Evolutionary conservation across 2,888 invertebrate genomes (phyloP).

Genomic region (Drosophila austrosaltans): DNA sequence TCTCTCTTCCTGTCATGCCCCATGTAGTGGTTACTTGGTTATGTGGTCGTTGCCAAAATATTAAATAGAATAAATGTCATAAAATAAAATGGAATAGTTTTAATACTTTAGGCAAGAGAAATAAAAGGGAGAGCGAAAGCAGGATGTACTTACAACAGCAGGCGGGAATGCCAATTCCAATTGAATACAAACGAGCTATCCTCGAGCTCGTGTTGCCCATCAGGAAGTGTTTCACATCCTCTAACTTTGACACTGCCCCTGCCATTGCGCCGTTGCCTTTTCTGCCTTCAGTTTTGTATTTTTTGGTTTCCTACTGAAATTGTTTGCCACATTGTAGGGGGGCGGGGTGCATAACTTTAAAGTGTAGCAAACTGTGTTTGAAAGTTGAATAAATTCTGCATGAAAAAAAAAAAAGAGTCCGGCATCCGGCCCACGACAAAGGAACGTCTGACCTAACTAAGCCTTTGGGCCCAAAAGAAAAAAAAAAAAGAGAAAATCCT

Average conservation of each 20-base stretch:
- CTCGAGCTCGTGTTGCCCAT: not conserved
- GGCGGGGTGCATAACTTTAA: not conserved
- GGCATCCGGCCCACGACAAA: conserved; percentile 3
- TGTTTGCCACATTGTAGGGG: no score
- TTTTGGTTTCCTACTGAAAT: no score
- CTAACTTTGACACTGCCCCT: not conserved
- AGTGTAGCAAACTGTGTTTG: not conserved
- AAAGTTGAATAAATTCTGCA: not conserved
- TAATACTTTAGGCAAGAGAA: not conserved
- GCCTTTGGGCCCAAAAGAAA: not conserved
- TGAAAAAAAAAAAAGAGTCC: not conserved
- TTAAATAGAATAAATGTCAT: conserved; percentile 41
- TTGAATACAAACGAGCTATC: conserved; percentile 5
- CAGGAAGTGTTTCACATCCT: conserved; percentile 7
- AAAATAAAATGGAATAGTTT: conserved; percentile 43
- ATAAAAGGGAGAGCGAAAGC: not conserved
- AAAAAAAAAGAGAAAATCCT: not conserved
- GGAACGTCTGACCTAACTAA: not conserved
- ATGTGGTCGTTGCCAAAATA: conserved; percentile 14
- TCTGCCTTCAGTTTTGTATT: not conserved
- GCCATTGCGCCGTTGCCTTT: no score
- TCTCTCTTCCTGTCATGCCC: no score
- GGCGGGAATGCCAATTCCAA: conserved; percentile 8
- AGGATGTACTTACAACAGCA: conserved; percentile 4
- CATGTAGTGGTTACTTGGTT: conserved; percentile 4